These are phyloP conservation scores for Pionites leucogaster DNA, from an alignment of 2,113 vertebrate species.

Conservation along the genomic window DNA sequence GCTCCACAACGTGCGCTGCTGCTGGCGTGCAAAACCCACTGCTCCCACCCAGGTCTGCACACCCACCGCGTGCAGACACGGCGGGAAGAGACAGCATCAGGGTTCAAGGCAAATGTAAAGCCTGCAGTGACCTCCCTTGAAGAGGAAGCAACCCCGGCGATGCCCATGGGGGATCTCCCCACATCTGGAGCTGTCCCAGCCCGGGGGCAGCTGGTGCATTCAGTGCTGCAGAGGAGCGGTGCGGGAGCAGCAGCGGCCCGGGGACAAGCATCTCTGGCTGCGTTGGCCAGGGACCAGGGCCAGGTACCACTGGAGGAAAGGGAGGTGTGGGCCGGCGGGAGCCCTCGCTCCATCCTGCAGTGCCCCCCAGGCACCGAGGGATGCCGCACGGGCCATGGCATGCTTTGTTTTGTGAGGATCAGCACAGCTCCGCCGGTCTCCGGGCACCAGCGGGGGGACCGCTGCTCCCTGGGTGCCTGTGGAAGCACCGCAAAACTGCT, in stretches of 20 bases:
- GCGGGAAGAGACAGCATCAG: not conserved
- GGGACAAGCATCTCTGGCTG: not conserved
- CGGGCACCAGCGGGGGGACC: not conserved
- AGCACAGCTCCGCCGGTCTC: not conserved
- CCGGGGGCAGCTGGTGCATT: not conserved
- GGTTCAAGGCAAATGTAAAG: not conserved
- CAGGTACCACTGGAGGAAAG: not conserved
- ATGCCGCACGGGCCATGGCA: not conserved
- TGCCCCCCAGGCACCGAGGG: not conserved
- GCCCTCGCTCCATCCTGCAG: too few relatives aligned
- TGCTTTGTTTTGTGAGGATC: not conserved
- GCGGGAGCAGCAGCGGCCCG: not conserved
- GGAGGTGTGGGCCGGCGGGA: not conserved
- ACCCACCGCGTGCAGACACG: not conserved
- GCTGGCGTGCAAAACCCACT: accelerated
- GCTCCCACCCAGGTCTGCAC: not conserved
- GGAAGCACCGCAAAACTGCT: not conserved
- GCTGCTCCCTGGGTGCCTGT: not conserved
- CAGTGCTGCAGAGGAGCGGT: accelerated
- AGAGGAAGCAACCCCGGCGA: not conserved
- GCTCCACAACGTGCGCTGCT: not conserved
- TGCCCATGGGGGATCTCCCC: not conserved
- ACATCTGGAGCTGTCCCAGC: not conserved
- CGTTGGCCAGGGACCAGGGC: accelerated
- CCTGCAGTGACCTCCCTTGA: not conserved